Conservation (phyloP, 2,797 vertebrate genomes). For the Peromyscus eremicus region DNA sequence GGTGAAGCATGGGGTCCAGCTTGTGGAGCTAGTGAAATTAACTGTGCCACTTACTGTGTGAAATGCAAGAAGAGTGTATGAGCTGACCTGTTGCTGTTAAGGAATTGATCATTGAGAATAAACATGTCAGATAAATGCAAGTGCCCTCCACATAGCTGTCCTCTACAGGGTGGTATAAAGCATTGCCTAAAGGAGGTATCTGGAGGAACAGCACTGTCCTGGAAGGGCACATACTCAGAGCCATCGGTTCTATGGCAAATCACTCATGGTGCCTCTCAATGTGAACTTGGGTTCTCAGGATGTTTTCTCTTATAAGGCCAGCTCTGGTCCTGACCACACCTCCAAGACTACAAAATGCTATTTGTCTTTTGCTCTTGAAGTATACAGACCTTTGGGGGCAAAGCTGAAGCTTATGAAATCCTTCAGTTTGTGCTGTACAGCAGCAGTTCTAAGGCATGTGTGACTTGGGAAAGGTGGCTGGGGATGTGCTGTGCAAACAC, state of each 20-base stretch:
- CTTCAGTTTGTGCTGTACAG: background rate
- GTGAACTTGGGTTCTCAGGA: background rate
- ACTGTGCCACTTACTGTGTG: background rate
- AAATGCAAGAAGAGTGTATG: background rate
- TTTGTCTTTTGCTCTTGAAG: background rate
- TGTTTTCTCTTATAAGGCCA: background rate
- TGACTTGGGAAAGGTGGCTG: background rate
- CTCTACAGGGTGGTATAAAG: background rate
- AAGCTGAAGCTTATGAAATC: background rate
- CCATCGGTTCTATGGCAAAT: background rate
- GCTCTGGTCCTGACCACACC: background rate
- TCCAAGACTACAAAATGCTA: background rate
- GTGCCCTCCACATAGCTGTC: background rate
- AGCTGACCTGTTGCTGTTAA: background rate
- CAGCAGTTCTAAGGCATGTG: background rate
- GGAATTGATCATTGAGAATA: background rate
- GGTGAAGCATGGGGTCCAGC: background rate
- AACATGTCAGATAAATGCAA: background rate
- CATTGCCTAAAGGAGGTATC: background rate
- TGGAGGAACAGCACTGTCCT: background rate
- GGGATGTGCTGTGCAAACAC: too few relatives aligned
- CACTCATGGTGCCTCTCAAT: background rate
- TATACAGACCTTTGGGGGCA: background rate
- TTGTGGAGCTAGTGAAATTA: background rate
- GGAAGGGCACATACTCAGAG: background rate